Conservation (phyloP, 2,888 invertebrate species). For the Tenthredo scrophulariae region DNA sequence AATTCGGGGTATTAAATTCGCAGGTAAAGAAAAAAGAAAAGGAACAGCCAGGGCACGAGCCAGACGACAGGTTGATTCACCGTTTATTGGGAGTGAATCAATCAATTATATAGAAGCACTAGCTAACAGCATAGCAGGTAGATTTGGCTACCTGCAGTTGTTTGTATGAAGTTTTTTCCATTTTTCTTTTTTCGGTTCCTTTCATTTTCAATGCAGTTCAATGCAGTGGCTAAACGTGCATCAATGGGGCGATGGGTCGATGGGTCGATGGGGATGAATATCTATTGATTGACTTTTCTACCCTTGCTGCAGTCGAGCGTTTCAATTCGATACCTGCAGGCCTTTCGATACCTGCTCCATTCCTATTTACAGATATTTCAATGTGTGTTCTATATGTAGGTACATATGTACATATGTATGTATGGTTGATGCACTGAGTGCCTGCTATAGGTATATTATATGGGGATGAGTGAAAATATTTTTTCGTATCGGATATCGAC, state of each 20-base stretch:
- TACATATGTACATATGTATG: background rate
- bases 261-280: slow-evolving; percentile 75
- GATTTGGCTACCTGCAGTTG: background rate
- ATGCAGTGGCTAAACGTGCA: slow-evolving; percentile 21
- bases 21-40: background rate
- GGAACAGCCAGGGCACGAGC: background rate
- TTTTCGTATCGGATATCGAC: slow-evolving; percentile 34
- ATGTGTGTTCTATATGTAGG: background rate
- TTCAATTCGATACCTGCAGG: slow-evolving; percentile 56
- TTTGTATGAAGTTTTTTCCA: background rate
- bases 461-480: background rate
- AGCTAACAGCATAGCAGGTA: background rate
- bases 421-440: background rate
- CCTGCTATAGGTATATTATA: background rate
- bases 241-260: slow-evolving; percentile 67
- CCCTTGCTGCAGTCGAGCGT: slow-evolving; percentile 63
- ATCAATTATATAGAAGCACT: background rate
- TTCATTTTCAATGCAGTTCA: slow-evolving; percentile 3
- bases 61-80: background rate
- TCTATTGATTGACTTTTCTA: slow-evolving; percentile 74
- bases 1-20: background rate
- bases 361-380: background rate
- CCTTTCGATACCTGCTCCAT: background rate
- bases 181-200: background rate
- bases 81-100: background rate